Percentiles rank a stretch among this genome's conserved stretches.
Conservation (phyloP, 2,888 invertebrate genomes). For the Polyploca ridens region DNA sequence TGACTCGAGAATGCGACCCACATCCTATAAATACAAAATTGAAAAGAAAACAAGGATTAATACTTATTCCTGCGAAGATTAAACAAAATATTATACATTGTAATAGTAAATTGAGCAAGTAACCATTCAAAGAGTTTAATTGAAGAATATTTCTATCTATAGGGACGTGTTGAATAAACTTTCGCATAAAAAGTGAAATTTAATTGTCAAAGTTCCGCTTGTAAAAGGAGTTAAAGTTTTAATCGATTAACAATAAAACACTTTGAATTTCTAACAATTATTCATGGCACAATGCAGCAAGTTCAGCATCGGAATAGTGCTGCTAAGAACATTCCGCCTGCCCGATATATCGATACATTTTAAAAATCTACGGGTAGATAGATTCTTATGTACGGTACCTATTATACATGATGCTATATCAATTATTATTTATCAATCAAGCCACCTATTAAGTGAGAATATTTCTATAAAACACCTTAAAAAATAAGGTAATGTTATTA, state of each 20-base stretch:
- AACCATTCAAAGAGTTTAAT: not conserved
- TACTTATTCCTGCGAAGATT: too few species aligned
- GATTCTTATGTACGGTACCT: too few species aligned
- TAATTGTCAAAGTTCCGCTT: slow-evolving; percentile 29
- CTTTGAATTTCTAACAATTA: slow-evolving; percentile 23
- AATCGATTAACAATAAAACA: slow-evolving; percentile 36
- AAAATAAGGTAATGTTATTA: too few species aligned
- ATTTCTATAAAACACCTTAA: too few species aligned
- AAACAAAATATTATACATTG: not conserved
- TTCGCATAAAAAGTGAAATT: slow-evolving; percentile 15
- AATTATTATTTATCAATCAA: too few species aligned
- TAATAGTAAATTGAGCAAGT: too few species aligned
- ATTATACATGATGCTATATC: too few species aligned
- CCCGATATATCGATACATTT: not conserved
- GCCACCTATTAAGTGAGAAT: too few species aligned
- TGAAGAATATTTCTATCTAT: not conserved
- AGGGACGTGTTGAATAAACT: slow-evolving; percentile 7
- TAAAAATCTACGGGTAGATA: too few species aligned
- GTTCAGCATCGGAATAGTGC: not conserved
- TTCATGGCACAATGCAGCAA: slow-evolving; percentile 22
- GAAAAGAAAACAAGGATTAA: too few species aligned
- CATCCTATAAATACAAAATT: too few species aligned
- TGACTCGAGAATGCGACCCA: too few species aligned
- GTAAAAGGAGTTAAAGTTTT: slow-evolving; percentile 20
- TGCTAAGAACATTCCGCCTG: not conserved